Percentiles rank a stretch among this genome's conserved stretches.
Evolutionary conservation across 2,113 vertebrate genomes (phyloP).

Genomic region (Pristiophorus japonicus): DNA sequence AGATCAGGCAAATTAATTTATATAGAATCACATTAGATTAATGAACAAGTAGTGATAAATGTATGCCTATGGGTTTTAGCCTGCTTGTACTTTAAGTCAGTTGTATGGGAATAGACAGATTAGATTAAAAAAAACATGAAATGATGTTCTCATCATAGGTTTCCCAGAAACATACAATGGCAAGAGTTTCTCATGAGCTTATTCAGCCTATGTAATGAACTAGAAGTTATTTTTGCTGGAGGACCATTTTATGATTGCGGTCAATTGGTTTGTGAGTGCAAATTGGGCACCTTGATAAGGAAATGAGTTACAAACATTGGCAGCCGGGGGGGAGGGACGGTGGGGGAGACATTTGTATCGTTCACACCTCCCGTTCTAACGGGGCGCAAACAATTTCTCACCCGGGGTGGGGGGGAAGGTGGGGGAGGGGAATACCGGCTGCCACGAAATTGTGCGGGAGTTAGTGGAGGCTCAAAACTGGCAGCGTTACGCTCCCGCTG

Average conservation of each 20-base stretch:
- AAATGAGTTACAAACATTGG: not conserved
- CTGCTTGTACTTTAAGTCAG: not conserved
- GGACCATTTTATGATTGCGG: not conserved
- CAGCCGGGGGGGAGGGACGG: too few species aligned
- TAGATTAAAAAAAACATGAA: not conserved
- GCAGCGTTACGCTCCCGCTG: too few species aligned
- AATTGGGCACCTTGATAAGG: not conserved
- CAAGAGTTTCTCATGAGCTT: not conserved
- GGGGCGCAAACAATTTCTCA: too few species aligned
- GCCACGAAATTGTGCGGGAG: too few species aligned
- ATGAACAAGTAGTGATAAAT: not conserved
- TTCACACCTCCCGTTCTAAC: too few species aligned
- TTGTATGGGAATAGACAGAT: not conserved
- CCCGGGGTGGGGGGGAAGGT: too few species aligned
- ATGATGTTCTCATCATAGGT: not conserved
- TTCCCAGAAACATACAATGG: not conserved
- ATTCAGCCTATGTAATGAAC: not conserved
- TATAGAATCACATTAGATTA: not conserved
- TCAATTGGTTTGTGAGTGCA: not conserved
- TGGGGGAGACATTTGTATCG: too few species aligned
- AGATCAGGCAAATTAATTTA: not conserved
- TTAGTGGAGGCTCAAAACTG: too few species aligned
- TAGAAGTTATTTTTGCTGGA: not conserved
- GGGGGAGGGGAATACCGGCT: too few species aligned
- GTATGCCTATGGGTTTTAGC: not conserved